Conservation (phyloP, 2,797 vertebrate genomes). For the Dallia pectoralis region DNA sequence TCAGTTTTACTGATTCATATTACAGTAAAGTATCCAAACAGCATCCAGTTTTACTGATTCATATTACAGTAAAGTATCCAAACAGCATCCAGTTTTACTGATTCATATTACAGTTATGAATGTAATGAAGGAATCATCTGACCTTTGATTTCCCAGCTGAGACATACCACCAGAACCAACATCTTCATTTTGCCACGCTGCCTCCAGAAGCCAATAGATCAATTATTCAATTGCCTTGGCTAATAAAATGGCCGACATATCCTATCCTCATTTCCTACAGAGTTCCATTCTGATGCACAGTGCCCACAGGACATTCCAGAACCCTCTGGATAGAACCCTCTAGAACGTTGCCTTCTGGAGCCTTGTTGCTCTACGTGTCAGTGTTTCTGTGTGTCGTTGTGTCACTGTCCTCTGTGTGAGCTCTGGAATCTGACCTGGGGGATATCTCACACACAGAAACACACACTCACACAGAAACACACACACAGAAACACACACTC, state of each 20-base stretch:
- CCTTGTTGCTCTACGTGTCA: constrained; percentile 53
- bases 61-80: no score
- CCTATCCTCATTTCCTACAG: constrained; percentile 40
- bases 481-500: no score
- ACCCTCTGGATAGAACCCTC: constrained; percentile 34
- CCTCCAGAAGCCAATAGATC: constrained; percentile 37
- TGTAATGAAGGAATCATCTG: constrained; percentile 29
- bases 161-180: constrained; percentile 62
- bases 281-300: constrained; percentile 34
- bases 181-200: constrained; percentile 67
- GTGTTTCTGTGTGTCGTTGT: constrained; percentile 53
- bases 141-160: constrained; percentile 72
- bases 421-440: constrained; percentile 69
- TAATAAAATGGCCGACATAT: constrained; percentile 8
- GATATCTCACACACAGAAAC: constrained; percentile 52
- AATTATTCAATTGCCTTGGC: constrained; percentile 59
- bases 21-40: no score
- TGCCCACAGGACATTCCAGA: neutral
- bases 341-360: constrained; percentile 56
- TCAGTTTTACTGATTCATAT: neutral
- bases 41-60: neutral
- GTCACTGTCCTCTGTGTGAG: constrained; percentile 18
- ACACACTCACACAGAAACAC: constrained; percentile 22
- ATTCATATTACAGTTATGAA: neutral
- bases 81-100: neutral